A percentile compares a stretch with the other conserved stretches of the same genome.
Conservation (phyloP, 2,797 vertebrate genomes). For the Streptopelia turtur region DNA sequence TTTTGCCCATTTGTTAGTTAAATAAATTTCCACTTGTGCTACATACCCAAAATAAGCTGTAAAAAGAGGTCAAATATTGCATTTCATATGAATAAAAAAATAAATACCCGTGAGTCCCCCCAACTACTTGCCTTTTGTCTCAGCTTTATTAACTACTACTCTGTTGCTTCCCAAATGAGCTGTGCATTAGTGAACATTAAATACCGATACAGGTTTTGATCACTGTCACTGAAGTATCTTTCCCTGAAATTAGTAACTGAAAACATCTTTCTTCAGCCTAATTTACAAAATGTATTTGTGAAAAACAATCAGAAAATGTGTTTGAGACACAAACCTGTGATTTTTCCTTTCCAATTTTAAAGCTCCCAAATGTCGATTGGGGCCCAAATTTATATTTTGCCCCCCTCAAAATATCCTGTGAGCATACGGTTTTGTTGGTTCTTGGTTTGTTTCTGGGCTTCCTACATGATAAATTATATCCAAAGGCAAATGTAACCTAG, state of each 20-base stretch:
- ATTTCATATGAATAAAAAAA: background rate
- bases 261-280: background rate
- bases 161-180: background rate
- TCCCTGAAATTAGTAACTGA: background rate
- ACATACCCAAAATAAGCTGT: background rate
- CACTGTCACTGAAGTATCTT: background rate
- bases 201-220: background rate
- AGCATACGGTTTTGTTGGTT: slow-evolving; percentile 17
- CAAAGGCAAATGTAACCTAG: slow-evolving; percentile 46
- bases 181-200: background rate
- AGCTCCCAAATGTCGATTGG: slow-evolving; percentile 21
- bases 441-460: background rate
- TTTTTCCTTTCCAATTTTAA: slow-evolving; percentile 70
- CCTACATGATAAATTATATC: slow-evolving; percentile 40
- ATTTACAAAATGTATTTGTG: background rate
- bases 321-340: slow-evolving; percentile 34
- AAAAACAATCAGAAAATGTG: slow-evolving; percentile 43
- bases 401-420: slow-evolving; percentile 8
- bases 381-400: background rate
- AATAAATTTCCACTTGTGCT: background rate
- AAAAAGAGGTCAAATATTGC: background rate
- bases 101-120: background rate
- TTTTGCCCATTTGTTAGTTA: background rate
- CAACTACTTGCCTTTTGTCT: slow-evolving; percentile 23
- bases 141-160: background rate